These are phyloP conservation scores for Drosophila truncata DNA, from an alignment of 1,140 invertebrate species.

Conservation along the genomic window DNA sequence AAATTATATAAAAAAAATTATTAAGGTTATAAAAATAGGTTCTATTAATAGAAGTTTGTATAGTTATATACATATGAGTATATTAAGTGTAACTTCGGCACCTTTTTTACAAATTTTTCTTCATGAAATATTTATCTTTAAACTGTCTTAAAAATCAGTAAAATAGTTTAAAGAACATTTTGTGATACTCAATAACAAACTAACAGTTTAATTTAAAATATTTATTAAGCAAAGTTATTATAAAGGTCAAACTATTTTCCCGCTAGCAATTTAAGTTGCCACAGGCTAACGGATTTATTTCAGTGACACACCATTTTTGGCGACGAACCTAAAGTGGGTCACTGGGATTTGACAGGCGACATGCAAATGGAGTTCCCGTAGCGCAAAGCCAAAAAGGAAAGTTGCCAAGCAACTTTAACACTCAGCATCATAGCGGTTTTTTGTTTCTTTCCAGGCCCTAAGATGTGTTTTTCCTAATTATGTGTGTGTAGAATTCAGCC, in stretches of 20 bases:
- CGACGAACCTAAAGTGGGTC: conserved; percentile 25
- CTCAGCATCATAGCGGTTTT: background rate
- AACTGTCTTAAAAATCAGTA: too few relatives aligned
- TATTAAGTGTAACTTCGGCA: too few relatives aligned
- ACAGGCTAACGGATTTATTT: background rate
- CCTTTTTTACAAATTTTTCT: too few relatives aligned
- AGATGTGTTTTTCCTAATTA: conserved; percentile 20
- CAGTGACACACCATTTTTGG: conserved; percentile 23
- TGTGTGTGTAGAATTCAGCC: conserved; percentile 6
- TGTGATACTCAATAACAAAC: background rate
- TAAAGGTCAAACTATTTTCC: background rate
- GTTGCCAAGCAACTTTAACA: conserved; percentile 11
- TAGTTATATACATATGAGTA: too few relatives aligned
- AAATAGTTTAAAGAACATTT: too few relatives aligned
- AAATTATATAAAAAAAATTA: background rate
- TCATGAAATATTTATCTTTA: too few relatives aligned
- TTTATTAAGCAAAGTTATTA: background rate
- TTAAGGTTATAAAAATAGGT: background rate
- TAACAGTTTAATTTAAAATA: background rate
- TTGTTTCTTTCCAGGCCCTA: background rate
- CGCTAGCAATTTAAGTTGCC: conserved; percentile 12
- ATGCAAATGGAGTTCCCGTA: conserved; percentile 32
- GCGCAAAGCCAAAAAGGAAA: background rate
- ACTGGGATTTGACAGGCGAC: conserved; percentile 37
- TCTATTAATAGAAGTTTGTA: background rate